Base-by-base conservation (phyloP, 2,888 invertebrate genomes). In the Metallyticus violacea region DNA sequence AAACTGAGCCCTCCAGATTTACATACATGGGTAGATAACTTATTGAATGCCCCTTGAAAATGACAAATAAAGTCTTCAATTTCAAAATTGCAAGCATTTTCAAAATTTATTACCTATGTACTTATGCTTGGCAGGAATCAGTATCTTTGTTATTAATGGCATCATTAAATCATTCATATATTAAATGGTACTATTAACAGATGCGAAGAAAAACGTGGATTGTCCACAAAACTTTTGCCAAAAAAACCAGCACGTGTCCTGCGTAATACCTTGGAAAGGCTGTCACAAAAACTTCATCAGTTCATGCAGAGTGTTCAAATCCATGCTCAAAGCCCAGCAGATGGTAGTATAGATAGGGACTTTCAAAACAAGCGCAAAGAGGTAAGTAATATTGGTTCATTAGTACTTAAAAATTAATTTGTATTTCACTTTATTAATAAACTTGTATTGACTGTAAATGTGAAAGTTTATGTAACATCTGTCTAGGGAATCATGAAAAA, bases 221-320 rank as follows among this genome's bases (percentile, higher is more conserved):
- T 98, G 90, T 96, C 94, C 86, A 92, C 95, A 2, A 98, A 98
- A 92, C 90, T 98, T 87, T 92, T 98, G 89, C 98, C 98, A 0
- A 97, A 97, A 92, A 95, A 97, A 90, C 96, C 99, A 85, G 96
- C 97, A 2, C 95, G 98, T 89, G 94, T 95, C 87, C 93, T 99
- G 81, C 94, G 96, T 89, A 94, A 95, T 89, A 95, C 96, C 1
- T 92, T 99, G 86, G 97, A 97, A 89, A 93, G 93, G 82, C 93
- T 99, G 83, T 96, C 96, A 90, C 94, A 93, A 85, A 92, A 93
- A 89, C 90, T 93, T 81, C 90, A 90, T 77, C 90, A 90, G 78
- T 87, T 89, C 77, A 30, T 80, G 7, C 81, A 86, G 25, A 87
- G 79, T 77, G 81, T 87, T 9, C 83, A 81, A n/a, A 85, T 22